Base-by-base conservation (phyloP, 2,888 invertebrate genomes). In the Aleiodes testaceus region DNA sequence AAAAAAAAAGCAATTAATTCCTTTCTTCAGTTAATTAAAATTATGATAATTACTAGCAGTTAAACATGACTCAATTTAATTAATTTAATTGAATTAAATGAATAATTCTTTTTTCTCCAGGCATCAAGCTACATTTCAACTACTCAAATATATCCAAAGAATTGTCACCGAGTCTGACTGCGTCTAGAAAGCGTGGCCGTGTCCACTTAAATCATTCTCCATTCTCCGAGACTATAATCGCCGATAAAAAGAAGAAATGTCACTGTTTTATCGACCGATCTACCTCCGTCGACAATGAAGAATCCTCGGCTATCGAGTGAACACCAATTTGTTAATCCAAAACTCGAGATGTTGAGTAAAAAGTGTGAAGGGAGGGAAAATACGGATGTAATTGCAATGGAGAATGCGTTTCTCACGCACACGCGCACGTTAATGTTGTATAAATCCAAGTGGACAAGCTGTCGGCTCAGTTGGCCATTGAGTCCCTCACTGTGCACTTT, bases 361-460 rank as follows among this genome's bases (percentile, higher is more conserved):
- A 11, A 26, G 42, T 1, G 16, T 16, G 7, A 30, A 26, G 36
- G 18, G 36, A 12, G 11, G 16, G 36, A 42, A 42, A 66, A 53
- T 20, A 55, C 45, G n/a, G 42, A 63, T 44, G 22, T 69, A 63
- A 69, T 69, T 69, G 61, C 63, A 63, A 9, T 14, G 18, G 61
- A 26, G 49, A 59, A 42, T 49, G 20, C 42, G 42, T 50, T 50
- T 44, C 18, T 36, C 42, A 52, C 52, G 16, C 50, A 63, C 63
- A 69, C 50, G 20, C 18, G 63, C 63, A 14, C 26, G 11, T 55
- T 11, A 45, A 63, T 22, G n/a, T 63, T 63, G 22, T 45, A 63
- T 22, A 63, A 63, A 63, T 22, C 11, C 7, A 47, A 63, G 45
- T 45, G 53, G 36, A 44, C 26, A 52, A 50, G 49, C 36, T 20